A percentile compares a stretch with the other conserved stretches of the same genome.
Conservation (phyloP, 1,140 invertebrate genomes). For the Bombus cullumanus region DNA sequence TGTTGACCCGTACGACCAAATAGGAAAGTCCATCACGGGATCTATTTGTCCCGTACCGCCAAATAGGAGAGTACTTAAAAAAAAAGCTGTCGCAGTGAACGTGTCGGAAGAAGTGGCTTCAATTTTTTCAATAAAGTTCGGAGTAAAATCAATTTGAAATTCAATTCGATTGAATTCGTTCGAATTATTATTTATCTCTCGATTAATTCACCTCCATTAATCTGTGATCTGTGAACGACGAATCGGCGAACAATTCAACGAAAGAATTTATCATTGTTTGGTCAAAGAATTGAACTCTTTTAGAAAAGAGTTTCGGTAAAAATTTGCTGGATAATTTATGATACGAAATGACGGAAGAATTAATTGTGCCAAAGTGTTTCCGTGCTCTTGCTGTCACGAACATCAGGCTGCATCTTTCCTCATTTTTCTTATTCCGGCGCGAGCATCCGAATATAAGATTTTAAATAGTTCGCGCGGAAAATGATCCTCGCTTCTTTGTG, state of each 20-base stretch:
- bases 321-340: not conserved
- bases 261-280: not conserved
- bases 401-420: not conserved
- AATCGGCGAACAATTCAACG: not conserved
- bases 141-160: no score
- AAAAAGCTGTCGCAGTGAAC: no score
- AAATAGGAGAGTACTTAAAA: no score
- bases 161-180: no score
- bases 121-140: no score
- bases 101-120: no score
- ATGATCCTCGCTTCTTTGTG: not conserved
- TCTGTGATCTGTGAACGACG: not conserved
- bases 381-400: slow-evolving; percentile 2
- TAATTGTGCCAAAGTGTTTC: slow-evolving; percentile 22
- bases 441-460: not conserved
- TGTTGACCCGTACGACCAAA: no score
- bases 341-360: not conserved
- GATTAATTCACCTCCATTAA: not conserved
- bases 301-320: not conserved
- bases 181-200: no score
- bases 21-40: no score
- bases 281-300: not conserved
- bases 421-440: not conserved
- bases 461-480: not conserved
- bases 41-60: no score